A percentile compares a stretch with the other conserved stretches of the same genome.
Evolutionary conservation across 1,140 invertebrate genomes (phyloP).

Genomic region (Scaptomyza graminum): DNA sequence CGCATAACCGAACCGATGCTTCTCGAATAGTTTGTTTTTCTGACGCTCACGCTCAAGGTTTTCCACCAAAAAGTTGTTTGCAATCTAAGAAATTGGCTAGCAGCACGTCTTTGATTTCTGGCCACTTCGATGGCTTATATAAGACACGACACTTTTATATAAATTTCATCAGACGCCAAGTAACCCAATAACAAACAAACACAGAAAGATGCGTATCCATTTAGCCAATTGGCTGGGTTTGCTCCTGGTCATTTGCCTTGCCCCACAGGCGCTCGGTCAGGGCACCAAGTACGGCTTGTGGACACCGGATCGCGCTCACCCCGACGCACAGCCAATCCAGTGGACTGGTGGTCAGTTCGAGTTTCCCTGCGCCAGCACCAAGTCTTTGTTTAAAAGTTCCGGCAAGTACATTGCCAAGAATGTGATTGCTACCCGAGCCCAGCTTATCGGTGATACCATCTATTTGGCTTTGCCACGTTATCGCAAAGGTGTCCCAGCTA

Average conservation of each 20-base stretch:
- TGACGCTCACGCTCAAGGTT: slow-evolving; percentile 45
- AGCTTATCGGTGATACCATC: slow-evolving; percentile 85
- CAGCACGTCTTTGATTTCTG: slow-evolving; percentile 56
- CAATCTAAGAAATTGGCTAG: slow-evolving; percentile 52
- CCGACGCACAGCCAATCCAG: slow-evolving; percentile 71
- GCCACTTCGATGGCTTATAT: slow-evolving; percentile 58
- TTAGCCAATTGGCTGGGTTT: slow-evolving; percentile 22
- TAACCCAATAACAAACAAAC: not conserved
- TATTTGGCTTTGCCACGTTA: slow-evolving; percentile 86
- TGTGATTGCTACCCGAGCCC: slow-evolving; percentile 86
- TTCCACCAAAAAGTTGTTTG: slow-evolving; percentile 41
- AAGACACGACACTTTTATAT: slow-evolving; percentile 46
- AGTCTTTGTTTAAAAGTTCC: slow-evolving; percentile 85
- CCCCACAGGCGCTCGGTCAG: slow-evolving; percentile 32
- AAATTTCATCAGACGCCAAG: slow-evolving; percentile 19
- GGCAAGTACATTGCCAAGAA: slow-evolving; percentile 86
- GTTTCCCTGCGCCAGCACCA: slow-evolving; percentile 85
- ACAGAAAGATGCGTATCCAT: slow-evolving; percentile 33
- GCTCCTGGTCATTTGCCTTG: slow-evolving; percentile 21
- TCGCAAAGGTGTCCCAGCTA: slow-evolving; percentile 85
- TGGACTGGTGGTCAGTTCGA: slow-evolving; percentile 85
- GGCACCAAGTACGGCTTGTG: slow-evolving; percentile 75
- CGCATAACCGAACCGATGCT: slow-evolving; percentile 6
- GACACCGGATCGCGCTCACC: slow-evolving; percentile 65
- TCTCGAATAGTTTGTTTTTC: slow-evolving; percentile 11